These are phyloP conservation scores for Suillia variegata DNA, from an alignment of 2,888 invertebrate species.

Conservation along the genomic window DNA sequence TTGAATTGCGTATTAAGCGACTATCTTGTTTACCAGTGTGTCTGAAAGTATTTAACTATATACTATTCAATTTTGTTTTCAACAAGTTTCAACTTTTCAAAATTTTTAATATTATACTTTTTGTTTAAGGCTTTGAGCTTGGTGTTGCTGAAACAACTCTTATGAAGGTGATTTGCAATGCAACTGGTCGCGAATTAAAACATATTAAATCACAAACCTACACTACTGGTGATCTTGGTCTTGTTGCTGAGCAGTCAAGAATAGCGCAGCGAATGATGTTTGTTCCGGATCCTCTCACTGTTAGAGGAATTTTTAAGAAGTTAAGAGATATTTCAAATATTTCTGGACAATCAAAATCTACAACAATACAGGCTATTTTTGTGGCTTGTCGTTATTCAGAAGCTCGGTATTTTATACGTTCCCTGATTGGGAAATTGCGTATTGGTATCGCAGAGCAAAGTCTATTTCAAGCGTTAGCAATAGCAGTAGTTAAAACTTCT, in stretches of 20 bases:
- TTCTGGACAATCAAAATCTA: conserved; percentile 84
- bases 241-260: conserved; percentile 85
- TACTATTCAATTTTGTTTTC: no score
- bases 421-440: conserved; percentile 89
- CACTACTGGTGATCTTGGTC: conserved; percentile 83
- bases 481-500: conserved; percentile 71
- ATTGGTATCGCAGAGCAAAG: conserved; percentile 98
- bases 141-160: conserved; percentile 95
- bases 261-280: conserved; percentile 88
- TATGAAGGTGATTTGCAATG: conserved; percentile 91
- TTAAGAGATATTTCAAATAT: conserved; percentile 85
- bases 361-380: conserved; percentile 88
- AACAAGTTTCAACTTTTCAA: no score
- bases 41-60: no score
- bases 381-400: conserved; percentile 89
- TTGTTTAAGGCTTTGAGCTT: conserved; percentile 70
- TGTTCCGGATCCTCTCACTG: conserved; percentile 77
- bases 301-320: conserved; percentile 78
- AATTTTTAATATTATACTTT: conserved; percentile 4
- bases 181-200: conserved; percentile 82
- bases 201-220: conserved; percentile 74
- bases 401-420: conserved; percentile 87
- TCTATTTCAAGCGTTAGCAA: conserved; percentile 86
- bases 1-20: no score
- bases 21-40: background rate